Conservation (phyloP, 2,888 invertebrate species). For the Sinotaia quadrata region DNA sequence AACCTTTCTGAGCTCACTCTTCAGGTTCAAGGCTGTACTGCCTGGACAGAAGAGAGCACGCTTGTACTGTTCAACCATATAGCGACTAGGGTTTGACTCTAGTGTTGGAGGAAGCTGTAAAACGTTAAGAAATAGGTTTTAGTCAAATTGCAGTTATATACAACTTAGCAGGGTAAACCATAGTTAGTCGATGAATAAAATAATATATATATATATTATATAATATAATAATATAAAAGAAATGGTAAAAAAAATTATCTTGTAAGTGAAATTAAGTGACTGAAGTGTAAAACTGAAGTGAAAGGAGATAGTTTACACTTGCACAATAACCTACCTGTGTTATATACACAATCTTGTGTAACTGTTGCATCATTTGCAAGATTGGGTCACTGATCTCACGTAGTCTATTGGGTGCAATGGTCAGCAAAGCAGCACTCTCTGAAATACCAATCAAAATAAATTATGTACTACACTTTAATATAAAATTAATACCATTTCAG, state of each 20-base stretch:
- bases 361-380: conserved; percentile 67
- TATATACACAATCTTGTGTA: conserved; percentile 71
- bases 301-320: too few relatives aligned
- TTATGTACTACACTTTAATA: too few relatives aligned
- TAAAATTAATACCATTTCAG: too few relatives aligned
- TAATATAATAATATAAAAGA: not conserved
- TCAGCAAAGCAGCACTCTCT: conserved; percentile 66
- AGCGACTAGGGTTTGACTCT: conserved; percentile 62
- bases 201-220: not conserved
- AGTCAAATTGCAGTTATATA: not conserved
- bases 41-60: conserved; percentile 66
- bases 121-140: conserved; percentile 1
- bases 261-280: too few relatives aligned
- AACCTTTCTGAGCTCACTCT: conserved; percentile 70
- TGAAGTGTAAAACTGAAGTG: too few relatives aligned
- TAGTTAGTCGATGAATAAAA: not conserved
- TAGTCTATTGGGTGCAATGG: conserved; percentile 68
- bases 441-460: conserved; percentile 10
- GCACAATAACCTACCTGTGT: conserved; percentile 52
- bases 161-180: not conserved
- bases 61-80: conserved; percentile 70
- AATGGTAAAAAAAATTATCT: too few relatives aligned
- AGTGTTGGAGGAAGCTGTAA: conserved; percentile 68
- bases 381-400: conserved; percentile 71
- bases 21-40: conserved; percentile 66